phyloP scores from a whole-genome alignment of 2,888 invertebrate genomes.

The Pristionchus maxplancki region DNA sequence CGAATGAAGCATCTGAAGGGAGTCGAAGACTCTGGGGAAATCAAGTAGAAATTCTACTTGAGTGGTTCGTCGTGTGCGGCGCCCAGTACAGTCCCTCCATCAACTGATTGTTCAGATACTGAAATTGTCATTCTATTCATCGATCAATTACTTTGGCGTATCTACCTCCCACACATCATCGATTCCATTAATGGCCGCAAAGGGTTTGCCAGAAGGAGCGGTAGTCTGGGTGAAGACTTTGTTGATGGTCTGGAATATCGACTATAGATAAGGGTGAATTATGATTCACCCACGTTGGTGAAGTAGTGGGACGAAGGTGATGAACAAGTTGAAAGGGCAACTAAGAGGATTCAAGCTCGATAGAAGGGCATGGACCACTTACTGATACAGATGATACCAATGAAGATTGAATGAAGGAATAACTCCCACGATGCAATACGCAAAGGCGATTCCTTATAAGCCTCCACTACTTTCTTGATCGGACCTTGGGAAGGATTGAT shows the following conservation, averaged over 20 bases:
- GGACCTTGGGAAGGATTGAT: no score
- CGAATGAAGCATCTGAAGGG: neutral
- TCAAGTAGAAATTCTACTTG: neutral
- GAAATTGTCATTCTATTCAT: conserved; percentile 7
- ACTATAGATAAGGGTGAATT: neutral
- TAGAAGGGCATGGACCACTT: conserved; percentile 63
- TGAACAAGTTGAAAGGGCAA: conserved; percentile 82
- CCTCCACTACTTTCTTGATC: no score
- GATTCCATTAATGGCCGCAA: conserved; percentile 79
- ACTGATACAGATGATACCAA: conserved; percentile 79
- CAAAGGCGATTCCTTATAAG: conserved; percentile 77
- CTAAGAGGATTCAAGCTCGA: conserved; percentile 74
- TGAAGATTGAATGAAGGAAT: conserved; percentile 79
- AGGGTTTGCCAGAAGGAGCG: conserved; percentile 77
- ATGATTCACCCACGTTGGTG: conserved; percentile 79
- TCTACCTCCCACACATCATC: conserved; percentile 83
- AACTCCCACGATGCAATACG: conserved; percentile 79
- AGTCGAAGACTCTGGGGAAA: neutral
- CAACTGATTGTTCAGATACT: conserved; percentile 55
- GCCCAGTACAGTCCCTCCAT: conserved; percentile 55
- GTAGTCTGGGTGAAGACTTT: conserved; percentile 81
- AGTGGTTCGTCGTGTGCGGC: neutral
- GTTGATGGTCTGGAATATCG: conserved; percentile 65
- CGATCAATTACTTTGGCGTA: neutral
- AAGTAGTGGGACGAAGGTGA: conserved; percentile 83